Percentiles rank a stretch among this genome's conserved stretches.
These are phyloP conservation scores for Taenioides sp. DNA, from an alignment of 2,797 vertebrate species.

Conservation along the genomic window DNA sequence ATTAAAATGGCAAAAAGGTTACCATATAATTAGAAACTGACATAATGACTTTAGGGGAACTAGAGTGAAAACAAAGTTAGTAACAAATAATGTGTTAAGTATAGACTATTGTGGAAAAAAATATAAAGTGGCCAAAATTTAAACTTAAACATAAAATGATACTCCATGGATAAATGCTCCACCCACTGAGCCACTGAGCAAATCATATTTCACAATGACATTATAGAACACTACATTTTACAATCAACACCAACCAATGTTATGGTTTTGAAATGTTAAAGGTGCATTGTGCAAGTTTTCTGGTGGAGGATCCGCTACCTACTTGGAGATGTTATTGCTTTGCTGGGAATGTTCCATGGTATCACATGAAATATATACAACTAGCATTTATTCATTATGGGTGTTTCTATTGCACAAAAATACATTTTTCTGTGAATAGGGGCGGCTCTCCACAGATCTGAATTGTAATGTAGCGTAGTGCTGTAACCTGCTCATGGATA, in stretches of 20 bases:
- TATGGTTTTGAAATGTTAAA: too few species aligned
- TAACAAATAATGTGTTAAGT: not conserved
- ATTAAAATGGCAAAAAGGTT: slow-evolving; percentile 18
- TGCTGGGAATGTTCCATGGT: too few species aligned
- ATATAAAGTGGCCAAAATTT: not conserved
- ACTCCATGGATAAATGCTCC: not conserved
- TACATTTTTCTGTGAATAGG: too few species aligned
- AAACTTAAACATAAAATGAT: not conserved
- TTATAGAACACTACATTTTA: not conserved
- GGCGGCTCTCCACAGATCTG: too few species aligned
- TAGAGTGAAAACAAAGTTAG: not conserved
- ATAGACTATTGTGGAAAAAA: not conserved
- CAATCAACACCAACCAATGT: not conserved
- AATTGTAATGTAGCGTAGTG: too few species aligned
- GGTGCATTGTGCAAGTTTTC: too few species aligned
- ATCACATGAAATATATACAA: too few species aligned
- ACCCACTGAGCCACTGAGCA: not conserved
- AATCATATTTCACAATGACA: not conserved
- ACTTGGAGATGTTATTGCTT: too few species aligned
- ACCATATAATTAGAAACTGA: slow-evolving; percentile 13
- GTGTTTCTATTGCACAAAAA: too few species aligned
- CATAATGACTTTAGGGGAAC: not conserved
- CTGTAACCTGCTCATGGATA: too few species aligned
- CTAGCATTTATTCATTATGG: too few species aligned
- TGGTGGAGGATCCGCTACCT: too few species aligned